A percentile compares a stretch with the other conserved stretches of the same genome.
Conservation (phyloP, 92 coral and sea anemone genomes). For the Zoanthus sansibaricus region DNA sequence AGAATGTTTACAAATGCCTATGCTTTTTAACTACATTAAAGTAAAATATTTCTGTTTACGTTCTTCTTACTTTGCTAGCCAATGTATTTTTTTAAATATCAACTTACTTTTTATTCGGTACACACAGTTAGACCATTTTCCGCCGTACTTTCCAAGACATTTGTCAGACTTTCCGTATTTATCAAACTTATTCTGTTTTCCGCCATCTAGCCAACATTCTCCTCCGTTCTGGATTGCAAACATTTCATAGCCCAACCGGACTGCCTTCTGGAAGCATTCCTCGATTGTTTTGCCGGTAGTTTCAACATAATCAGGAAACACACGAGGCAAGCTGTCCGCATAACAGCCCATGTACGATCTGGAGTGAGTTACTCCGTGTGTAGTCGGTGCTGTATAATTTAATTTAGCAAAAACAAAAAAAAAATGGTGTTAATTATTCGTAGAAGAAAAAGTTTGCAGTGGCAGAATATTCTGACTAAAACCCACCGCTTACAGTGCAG, state of each 20-base stretch:
- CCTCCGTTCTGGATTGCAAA: slow-evolving; percentile 37
- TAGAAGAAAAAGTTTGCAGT: too few species aligned
- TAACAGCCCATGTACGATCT: slow-evolving; percentile 22
- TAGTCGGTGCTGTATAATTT: too few species aligned
- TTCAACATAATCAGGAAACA: not conserved
- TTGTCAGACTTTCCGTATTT: not conserved
- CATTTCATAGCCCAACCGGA: slow-evolving; percentile 17
- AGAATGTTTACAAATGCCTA: too few species aligned
- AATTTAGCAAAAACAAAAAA: too few species aligned
- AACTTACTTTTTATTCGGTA: slow-evolving; percentile 1
- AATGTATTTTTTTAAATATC: too few species aligned
- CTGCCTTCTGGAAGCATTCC: slow-evolving; percentile 24
- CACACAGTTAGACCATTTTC: not conserved
- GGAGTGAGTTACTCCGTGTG: not conserved
- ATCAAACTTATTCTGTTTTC: not conserved
- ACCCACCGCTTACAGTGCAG: too few species aligned
- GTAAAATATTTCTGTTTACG: too few species aligned
- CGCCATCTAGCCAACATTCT: slow-evolving; percentile 30
- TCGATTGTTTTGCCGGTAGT: not conserved
- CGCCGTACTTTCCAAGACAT: not conserved
- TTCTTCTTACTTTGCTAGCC: too few species aligned
- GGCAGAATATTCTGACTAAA: too few species aligned
- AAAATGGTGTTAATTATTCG: too few species aligned
- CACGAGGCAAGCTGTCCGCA: not conserved
- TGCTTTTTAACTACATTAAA: too few species aligned